Base-by-base conservation (phyloP, 1,140 invertebrate genomes). In the Lanistes nyassanus region DNA sequence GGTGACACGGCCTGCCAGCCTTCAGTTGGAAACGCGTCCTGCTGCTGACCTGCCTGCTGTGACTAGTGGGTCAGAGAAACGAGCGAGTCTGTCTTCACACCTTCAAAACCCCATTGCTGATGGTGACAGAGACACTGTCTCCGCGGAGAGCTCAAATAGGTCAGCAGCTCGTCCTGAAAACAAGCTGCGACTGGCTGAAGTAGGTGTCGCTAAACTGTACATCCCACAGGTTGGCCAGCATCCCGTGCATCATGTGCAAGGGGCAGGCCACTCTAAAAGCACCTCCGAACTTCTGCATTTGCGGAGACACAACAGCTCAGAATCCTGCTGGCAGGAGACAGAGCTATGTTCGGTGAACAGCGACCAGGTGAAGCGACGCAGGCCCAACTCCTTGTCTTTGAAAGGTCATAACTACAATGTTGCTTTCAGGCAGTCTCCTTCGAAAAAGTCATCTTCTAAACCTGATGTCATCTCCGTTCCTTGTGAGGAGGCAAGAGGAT, bases 371-470 rank as follows among this genome's bases (percentile, higher is more conserved):
- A 70, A 56, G 47, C 80, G 78, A 39, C 55, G 68, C 31, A 58
- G 86, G 26, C 86, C 86, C 34, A 84, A 79, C 62, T 85, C 86
- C 21, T 76, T 88, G 37, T 83, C 85, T n/a, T 74, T 88, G 36
- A 83, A 84, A 62, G 83, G 83, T 56, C 83, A 87, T 66, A 86
- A 84, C 75, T 82, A 83, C 74, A 75, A 37, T 55, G 5, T 21
- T 13, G 21, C 56, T n/a, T 55, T 42, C 70, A 71, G 58, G 56
- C 55, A 21, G n/a, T 36, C 29, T 11, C 56, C 36, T 31, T 19
- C 42, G 21, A 58, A 60, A 16, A 72, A 62, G 37, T 39, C 56
- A 2, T 72, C 70, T 3, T 71, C 68, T 26, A 62, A 60, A 29
- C 13, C 56, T n/a, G 56, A 60, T 56, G 39, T 26, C n/a, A 39